Percentiles rank a stretch among this genome's conserved stretches.
Conservation (phyloP, 2,797 vertebrate genomes). For the Eleutherodactylus coqui region DNA sequence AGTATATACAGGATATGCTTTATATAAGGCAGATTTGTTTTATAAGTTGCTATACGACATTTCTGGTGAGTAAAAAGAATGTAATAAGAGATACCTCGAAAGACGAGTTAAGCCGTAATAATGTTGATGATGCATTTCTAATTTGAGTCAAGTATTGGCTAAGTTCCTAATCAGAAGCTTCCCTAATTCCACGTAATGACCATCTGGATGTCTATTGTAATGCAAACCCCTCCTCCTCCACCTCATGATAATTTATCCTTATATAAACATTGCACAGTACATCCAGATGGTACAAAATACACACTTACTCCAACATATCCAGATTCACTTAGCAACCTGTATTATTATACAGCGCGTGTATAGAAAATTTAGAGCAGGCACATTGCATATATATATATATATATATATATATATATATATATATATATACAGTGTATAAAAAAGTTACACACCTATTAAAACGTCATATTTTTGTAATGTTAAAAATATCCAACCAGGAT, state of each 20-base stretch:
- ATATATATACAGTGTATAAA: not conserved
- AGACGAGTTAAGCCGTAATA: conserved; percentile 38
- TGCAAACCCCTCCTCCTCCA: conserved; percentile 14
- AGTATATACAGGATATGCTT: not conserved
- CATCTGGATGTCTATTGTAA: conserved; percentile 50
- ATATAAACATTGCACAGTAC: conserved; percentile 24
- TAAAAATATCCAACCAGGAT: too few relatives aligned
- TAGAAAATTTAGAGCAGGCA: not conserved
- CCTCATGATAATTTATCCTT: conserved; percentile 37
- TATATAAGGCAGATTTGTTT: not conserved
- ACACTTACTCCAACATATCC: conserved; percentile 4
- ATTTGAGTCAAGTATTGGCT: conserved; percentile 53
- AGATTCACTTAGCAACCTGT: not conserved
- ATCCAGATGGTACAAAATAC: conserved; percentile 42
- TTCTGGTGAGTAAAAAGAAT: not conserved
- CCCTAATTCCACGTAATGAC: conserved; percentile 49
- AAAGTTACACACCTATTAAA: too few relatives aligned
- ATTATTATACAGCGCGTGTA: not conserved
- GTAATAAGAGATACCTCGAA: conserved; percentile 23
- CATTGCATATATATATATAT: not conserved
- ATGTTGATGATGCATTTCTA: conserved; percentile 51
- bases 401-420: not conserved
- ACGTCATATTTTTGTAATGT: too few relatives aligned
- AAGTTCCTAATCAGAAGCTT: conserved; percentile 44
- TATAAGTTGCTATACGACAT: not conserved